These are phyloP conservation scores for Microplitis deprimator DNA, from an alignment of 2,888 invertebrate genomes.

Conservation along the genomic window DNA sequence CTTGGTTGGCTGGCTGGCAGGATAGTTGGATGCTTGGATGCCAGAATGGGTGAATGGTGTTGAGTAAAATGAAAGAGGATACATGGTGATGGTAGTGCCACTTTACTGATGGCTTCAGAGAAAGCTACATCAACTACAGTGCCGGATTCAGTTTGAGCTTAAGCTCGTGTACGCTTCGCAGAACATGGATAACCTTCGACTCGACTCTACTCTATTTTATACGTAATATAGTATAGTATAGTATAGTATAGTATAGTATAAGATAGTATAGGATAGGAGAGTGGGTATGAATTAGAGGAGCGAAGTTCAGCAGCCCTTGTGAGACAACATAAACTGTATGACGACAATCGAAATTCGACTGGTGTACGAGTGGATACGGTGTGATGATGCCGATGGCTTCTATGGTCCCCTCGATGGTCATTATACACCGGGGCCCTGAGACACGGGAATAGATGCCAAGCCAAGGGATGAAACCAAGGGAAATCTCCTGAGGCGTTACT, in stretches of 20 bases:
- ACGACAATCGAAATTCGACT: slow-evolving; percentile 35
- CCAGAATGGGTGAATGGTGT: slow-evolving; percentile 1
- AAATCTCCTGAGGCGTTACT: slow-evolving; percentile 22
- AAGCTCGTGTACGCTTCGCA: background rate
- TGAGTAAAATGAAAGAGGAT: slow-evolving; percentile 14
- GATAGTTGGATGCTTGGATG: background rate
- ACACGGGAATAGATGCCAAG: background rate
- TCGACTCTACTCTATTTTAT: background rate
- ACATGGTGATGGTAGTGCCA: slow-evolving; percentile 16
- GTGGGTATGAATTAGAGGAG: background rate
- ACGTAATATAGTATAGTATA: background rate
- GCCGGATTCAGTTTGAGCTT: slow-evolving; percentile 2
- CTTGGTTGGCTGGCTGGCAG: background rate
- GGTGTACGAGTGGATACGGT: slow-evolving; percentile 7
- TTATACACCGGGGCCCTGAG: slow-evolving; percentile 5
- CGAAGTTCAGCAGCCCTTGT: slow-evolving; percentile 17
- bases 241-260: background rate
- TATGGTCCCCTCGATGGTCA: slow-evolving; percentile 4
- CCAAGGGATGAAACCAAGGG: background rate
- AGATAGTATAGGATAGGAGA: background rate
- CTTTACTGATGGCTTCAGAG: slow-evolving; percentile 25
- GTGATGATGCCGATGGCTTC: background rate
- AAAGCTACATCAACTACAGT: slow-evolving; percentile 30
- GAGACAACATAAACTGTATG: background rate
- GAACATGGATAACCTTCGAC: slow-evolving; percentile 23